Conservation (phyloP, 2,113 vertebrate genomes). For the Hippocampus comes region DNA sequence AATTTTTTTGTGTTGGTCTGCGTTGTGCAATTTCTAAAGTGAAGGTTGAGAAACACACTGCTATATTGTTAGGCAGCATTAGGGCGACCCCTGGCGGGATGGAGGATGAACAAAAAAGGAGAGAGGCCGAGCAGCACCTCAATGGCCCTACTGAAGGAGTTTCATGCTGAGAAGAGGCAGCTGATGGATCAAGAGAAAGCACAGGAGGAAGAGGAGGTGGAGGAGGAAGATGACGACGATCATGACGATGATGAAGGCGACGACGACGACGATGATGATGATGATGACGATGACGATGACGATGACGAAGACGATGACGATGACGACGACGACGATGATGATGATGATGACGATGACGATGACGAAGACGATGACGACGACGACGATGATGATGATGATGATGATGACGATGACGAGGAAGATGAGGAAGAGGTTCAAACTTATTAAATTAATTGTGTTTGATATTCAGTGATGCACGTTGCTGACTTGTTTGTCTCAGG, state of each 20-base stretch:
- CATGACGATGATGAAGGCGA: conserved; percentile 43
- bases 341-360: conserved; percentile 4
- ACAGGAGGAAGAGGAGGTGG: conserved; percentile 36
- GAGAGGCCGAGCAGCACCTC: conserved; percentile 32
- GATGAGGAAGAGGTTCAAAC: conserved; percentile 44
- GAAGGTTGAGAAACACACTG: neutral
- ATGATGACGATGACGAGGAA: conserved; percentile 1
- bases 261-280: conserved; percentile 20
- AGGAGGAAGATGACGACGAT: conserved; percentile 29
- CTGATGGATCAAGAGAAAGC: conserved; percentile 52
- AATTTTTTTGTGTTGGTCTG: neutral
- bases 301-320: conserved; percentile 37
- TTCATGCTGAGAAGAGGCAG: conserved; percentile 52
- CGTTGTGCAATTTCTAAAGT: neutral
- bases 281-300: conserved; percentile 7
- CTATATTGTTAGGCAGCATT: conserved; percentile 42
- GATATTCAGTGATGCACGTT: neutral
- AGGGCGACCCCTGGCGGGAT: conserved; percentile 50
- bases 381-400: conserved; percentile 19
- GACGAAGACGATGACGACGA: conserved; percentile 34
- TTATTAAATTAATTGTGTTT: neutral
- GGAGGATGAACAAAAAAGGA: conserved; percentile 40
- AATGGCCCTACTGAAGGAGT: conserved; percentile 51
- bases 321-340: conserved; percentile 21
- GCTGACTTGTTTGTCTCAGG: conserved; percentile 12